Evolutionary conservation across 1,140 invertebrate genomes (phyloP).

Genomic region (Belonocnema kinseyi): DNA sequence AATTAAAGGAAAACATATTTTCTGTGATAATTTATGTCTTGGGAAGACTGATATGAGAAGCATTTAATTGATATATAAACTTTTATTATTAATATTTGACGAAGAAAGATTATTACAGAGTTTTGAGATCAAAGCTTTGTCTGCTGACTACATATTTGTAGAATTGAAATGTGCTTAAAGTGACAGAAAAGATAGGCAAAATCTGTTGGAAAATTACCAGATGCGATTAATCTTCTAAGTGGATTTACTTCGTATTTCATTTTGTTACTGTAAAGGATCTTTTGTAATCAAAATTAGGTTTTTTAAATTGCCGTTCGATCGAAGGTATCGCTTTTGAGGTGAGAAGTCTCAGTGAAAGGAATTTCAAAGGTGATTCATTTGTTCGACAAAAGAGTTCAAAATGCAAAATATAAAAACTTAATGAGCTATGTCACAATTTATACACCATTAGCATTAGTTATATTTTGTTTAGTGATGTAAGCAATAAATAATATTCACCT

Average conservation of each 20-base stretch:
- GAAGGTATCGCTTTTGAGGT: not conserved
- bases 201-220: conserved; percentile 4
- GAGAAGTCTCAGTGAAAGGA: not conserved
- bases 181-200: not conserved
- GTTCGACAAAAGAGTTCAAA: not conserved
- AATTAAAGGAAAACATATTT: not conserved
- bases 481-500: conserved; percentile 16
- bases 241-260: not conserved
- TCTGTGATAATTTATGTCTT: too few relatives aligned
- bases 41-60: too few relatives aligned
- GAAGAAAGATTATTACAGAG: too few relatives aligned
- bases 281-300: conserved; percentile 2
- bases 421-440: conserved; percentile 1
- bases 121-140: too few relatives aligned
- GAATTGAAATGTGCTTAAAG: not conserved
- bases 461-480: conserved; percentile 13
- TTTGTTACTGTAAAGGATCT: conserved; percentile 13
- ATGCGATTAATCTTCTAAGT: not conserved
- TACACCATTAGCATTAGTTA: conserved; percentile 25
- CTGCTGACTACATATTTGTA: too few relatives aligned
- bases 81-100: too few relatives aligned
- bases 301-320: not conserved
- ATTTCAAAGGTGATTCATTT: not conserved
- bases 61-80: too few relatives aligned
- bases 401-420: conserved; percentile 16